Percentiles rank a stretch among this genome's conserved stretches.
These are phyloP conservation scores for Philaethria dido DNA, from an alignment of 2,888 invertebrate species.

Conservation along the genomic window DNA sequence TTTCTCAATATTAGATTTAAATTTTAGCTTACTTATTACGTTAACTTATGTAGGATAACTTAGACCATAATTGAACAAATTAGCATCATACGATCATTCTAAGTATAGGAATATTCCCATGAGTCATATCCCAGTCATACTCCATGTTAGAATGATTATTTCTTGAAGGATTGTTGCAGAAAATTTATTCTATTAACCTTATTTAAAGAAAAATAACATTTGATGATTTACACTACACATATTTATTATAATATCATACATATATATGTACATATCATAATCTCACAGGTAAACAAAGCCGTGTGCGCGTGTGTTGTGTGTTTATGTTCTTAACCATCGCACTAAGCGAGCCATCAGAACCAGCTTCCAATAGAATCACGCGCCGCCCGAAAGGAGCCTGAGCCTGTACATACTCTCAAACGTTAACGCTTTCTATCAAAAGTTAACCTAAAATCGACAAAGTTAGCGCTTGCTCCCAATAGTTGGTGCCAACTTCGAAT, in stretches of 20 bases:
- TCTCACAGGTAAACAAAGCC: slow-evolving; percentile 70
- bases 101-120: neutral
- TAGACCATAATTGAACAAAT: neutral
- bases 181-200: too few species aligned
- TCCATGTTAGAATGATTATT: too few species aligned
- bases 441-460: slow-evolving; percentile 21
- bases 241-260: neutral
- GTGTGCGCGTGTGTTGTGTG: slow-evolving; percentile 77
- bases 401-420: slow-evolving; percentile 34
- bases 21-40: neutral
- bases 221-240: too few species aligned
- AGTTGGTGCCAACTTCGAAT: slow-evolving; percentile 11
- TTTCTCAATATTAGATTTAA: neutral
- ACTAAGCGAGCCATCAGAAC: slow-evolving; percentile 52
- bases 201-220: too few species aligned
- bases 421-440: slow-evolving; percentile 28
- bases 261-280: neutral
- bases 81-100: neutral
- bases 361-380: slow-evolving; percentile 52
- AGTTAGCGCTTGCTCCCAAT: slow-evolving; percentile 17
- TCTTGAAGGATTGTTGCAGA: too few species aligned
- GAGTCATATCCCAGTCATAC: neutral
- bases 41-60: neutral
- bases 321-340: slow-evolving; percentile 73
- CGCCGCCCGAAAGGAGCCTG: slow-evolving; percentile 51